A percentile compares a stretch with the other conserved stretches of the same genome.
Conservation (phyloP, 2,797 vertebrate species). For the Spinus pinus region DNA sequence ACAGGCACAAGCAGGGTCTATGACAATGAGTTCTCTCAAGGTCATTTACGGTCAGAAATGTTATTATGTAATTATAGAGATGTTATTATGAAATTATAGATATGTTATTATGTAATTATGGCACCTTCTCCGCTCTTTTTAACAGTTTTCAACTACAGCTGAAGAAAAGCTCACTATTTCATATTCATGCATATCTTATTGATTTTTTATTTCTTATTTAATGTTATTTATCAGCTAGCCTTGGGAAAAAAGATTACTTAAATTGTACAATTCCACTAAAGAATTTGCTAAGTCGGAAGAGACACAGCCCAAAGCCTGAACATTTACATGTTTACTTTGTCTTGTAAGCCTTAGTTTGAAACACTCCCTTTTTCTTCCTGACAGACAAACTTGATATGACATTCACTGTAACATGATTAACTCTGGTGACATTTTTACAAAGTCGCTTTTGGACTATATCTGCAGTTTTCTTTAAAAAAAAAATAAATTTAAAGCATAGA, state of each 20-base stretch:
- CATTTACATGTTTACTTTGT: background rate
- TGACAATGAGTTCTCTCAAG: background rate
- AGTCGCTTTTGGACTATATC: background rate
- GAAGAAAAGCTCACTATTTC: background rate
- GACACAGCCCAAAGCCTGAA: background rate
- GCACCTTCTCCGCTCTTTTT: background rate
- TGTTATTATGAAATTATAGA: background rate
- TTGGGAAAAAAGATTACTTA: background rate
- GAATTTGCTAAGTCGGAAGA: background rate
- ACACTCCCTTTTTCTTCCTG: background rate
- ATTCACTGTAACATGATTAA: background rate
- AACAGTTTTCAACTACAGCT: background rate
- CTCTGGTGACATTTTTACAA: background rate
- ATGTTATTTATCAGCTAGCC: background rate
- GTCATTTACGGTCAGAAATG: background rate
- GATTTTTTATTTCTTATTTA: background rate
- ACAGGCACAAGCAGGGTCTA: background rate
- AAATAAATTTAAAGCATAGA: background rate
- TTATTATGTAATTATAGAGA: background rate
- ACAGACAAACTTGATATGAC: background rate
- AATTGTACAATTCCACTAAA: background rate
- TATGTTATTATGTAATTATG: background rate
- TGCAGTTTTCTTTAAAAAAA: background rate
- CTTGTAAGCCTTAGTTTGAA: background rate
- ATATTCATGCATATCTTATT: background rate